These are phyloP conservation scores for Luidia sarsii DNA, from an alignment of 53 echinoderm and acorn worm genomes.

Conservation along the genomic window DNA sequence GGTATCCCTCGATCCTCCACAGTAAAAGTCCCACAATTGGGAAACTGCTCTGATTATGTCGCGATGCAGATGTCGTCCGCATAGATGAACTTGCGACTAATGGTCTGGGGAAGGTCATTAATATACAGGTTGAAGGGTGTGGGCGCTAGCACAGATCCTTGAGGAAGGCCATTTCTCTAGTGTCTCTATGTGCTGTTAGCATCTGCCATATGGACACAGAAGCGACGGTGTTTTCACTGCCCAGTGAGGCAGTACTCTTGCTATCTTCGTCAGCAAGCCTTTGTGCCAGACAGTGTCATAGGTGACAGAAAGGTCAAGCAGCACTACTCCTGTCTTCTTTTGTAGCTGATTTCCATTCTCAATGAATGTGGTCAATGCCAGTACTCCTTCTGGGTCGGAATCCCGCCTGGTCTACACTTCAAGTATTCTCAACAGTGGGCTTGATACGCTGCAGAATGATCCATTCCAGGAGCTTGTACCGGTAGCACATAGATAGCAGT, in stretches of 20 bases:
- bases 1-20: too few relatives aligned
- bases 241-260: not conserved
- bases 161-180: not conserved
- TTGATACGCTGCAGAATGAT: constrained; percentile 18
- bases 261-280: not conserved
- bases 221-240: not conserved
- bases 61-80: constrained; percentile 1
- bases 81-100: not conserved
- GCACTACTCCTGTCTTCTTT: not conserved
- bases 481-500: constrained; percentile 4
- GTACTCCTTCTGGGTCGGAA: constrained; percentile 10
- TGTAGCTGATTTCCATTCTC: not conserved
- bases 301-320: not conserved
- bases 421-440: not conserved
- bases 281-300: constrained; percentile 1
- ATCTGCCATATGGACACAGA: not conserved
- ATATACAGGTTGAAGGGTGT: not conserved
- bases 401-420: not conserved
- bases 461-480: constrained; percentile 4
- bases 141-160: constrained; percentile 5
- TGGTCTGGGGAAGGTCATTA: not conserved
- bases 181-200: not conserved
- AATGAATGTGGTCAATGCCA: not conserved
- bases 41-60: too few relatives aligned
- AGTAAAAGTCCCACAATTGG: too few relatives aligned